A percentile compares a stretch with the other conserved stretches of the same genome.
Conservation (phyloP, 2,113 vertebrate genomes). For the Hippocampus abdominalis region DNA sequence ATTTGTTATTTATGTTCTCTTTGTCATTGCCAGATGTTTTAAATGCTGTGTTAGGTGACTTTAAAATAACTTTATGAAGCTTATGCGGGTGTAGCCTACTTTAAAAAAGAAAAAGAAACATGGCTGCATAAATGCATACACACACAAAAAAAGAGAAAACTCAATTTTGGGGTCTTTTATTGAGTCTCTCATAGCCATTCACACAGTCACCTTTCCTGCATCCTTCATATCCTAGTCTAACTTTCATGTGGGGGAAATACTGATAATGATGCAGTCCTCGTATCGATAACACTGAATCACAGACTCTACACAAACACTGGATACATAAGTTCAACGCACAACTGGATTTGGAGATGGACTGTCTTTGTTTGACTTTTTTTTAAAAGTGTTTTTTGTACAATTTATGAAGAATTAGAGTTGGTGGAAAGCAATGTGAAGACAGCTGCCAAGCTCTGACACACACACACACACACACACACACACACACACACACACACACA, state of each 20-base stretch:
- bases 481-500: not conserved
- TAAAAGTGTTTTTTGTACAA: not conserved
- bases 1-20: not conserved
- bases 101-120: too few species aligned
- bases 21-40: not conserved
- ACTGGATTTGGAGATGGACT: constrained; percentile 1
- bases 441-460: not conserved
- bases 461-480: not conserved
- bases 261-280: constrained; percentile 2
- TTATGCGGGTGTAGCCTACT: not conserved
- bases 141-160: not conserved
- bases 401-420: not conserved
- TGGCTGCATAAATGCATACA: not conserved
- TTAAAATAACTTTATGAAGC: not conserved
- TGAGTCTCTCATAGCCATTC: not conserved
- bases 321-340: not conserved
- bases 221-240: not conserved
- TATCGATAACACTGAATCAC: constrained; percentile 5
- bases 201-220: not conserved
- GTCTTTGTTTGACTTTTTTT: not conserved
- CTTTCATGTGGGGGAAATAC: constrained; percentile 2
- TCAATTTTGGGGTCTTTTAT: not conserved
- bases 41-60: not conserved
- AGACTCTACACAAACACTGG: constrained; percentile 5
- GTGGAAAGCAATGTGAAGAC: not conserved